Evolutionary conservation across 1,140 invertebrate genomes (phyloP).

Genomic region (Atta texana): DNA sequence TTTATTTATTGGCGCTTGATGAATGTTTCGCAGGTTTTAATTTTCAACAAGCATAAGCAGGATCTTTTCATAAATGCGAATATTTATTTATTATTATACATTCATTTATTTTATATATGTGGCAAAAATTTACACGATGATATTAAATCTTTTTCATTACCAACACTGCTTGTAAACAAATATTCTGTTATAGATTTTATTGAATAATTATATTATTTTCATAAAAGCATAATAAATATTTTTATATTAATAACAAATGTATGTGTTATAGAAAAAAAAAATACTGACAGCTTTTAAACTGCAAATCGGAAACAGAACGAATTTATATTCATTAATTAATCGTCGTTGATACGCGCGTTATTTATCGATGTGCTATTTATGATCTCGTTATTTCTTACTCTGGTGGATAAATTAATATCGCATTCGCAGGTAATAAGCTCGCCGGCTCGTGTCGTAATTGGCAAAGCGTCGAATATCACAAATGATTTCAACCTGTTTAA

Average conservation of each 20-base stretch:
- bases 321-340: conserved; percentile 32
- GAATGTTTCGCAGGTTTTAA: not conserved
- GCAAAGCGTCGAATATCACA: conserved; percentile 37
- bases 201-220: conserved; percentile 46
- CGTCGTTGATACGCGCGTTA: not conserved
- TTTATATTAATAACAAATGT: conserved; percentile 22
- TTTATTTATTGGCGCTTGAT: not conserved
- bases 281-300: not conserved
- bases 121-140: not conserved
- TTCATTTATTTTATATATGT: not conserved
- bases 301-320: not conserved
- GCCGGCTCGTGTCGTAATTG: conserved; percentile 43
- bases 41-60: not conserved
- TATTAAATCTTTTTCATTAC: conserved; percentile 6
- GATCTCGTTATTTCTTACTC: conserved; percentile 55
- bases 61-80: conserved; percentile 1
- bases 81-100: conserved; percentile 6
- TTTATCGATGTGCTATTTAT: conserved; percentile 25
- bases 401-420: conserved; percentile 31
- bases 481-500: conserved; percentile 54
- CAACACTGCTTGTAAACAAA: conserved; percentile 16
- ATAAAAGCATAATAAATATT: conserved; percentile 15
- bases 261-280: not conserved
- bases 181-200: conserved; percentile 14
- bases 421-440: not conserved